Base-by-base conservation (phyloP, 1,140 invertebrate genomes). In the Panagrolaimus sp. region DNA sequence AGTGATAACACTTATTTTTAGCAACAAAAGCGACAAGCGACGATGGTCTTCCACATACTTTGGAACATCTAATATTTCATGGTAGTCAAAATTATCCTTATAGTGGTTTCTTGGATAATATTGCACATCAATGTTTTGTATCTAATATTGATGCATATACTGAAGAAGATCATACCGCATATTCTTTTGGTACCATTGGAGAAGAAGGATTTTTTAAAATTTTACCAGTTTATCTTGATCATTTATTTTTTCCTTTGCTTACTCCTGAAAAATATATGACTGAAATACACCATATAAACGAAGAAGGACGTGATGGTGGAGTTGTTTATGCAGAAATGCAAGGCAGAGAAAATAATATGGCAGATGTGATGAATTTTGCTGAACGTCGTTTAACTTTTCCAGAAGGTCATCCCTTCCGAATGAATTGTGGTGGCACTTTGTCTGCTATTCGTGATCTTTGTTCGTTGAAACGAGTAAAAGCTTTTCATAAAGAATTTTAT, bases 311-410 rank as follows among this genome's bases (percentile, higher is more conserved):
- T 75, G 89, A 96, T 87, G 91, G 89, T 42, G 93, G 93, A 43
- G 90, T 94, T 38, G 91, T 94, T 1, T 96, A 95, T 82, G 92
- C 90, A 84, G 92, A 96, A 86, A 93, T 93, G 90, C 91, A 94
- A 82, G 89, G 89, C 25, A 46, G 74, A 11, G 79, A 81, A 57
- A 67, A 70, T 8, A 23, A 81, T 7, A 75, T 81, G 78, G 74
- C 76, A 4, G 43, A 47, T 0, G 72, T 81, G 14, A 65, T 81
- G 8, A 38, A 61, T 25, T 23, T 64, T n/a, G 69, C 68, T 31
- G 25, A 64, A 1, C 65, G 27, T 67, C 46, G n/a, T 67, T 5
- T 62, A 0, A 16, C 11, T 14, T 20, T 25, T 9, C 66, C 31
- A 4, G 31, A 38, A 38, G 31, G 31, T 2, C 31, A 38, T 38